A percentile compares a stretch with the other conserved stretches of the same genome.
These are phyloP conservation scores for Bujurquina vittata DNA, from an alignment of 2,113 vertebrate species.

Conservation along the genomic window DNA sequence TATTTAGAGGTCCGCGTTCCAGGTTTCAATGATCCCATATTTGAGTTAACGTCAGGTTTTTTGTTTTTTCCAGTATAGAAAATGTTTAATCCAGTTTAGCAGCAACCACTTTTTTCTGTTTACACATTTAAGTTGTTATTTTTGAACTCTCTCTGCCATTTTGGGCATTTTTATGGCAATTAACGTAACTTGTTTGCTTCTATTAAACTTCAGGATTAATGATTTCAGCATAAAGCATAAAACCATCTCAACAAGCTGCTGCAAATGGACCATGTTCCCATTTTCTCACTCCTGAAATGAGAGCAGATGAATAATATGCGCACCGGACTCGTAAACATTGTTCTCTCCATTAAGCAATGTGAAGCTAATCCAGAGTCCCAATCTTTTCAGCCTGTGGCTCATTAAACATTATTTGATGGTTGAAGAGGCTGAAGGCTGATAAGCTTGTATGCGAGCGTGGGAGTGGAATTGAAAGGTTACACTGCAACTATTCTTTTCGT, in stretches of 20 bases:
- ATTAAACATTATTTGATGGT: slow-evolving; percentile 46
- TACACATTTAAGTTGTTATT: neutral
- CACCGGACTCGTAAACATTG: slow-evolving; percentile 29
- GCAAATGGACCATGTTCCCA: slow-evolving; percentile 16
- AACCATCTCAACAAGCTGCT: slow-evolving; percentile 17
- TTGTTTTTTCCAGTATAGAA: neutral
- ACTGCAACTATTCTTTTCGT: neutral
- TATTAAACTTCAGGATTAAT: slow-evolving; percentile 6
- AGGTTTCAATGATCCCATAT: neutral
- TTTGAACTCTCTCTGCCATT: neutral
- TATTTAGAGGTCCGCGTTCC: neutral
- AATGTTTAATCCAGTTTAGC: slow-evolving; percentile 4
- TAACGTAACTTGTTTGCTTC: slow-evolving; percentile 18
- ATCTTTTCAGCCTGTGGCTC: slow-evolving; percentile 36
- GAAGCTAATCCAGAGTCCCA: slow-evolving; percentile 19
- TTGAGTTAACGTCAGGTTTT: neutral
- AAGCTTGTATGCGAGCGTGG: neutral
- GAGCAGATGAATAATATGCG: slow-evolving; percentile 11
- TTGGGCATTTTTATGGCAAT: neutral
- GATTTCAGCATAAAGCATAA: neutral
- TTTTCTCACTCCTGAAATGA: neutral
- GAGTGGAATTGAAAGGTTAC: slow-evolving; percentile 19
- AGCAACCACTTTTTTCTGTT: slow-evolving; percentile 21
- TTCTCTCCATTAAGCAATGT: slow-evolving; percentile 38
- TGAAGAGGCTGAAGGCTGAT: slow-evolving; percentile 11